Base-by-base conservation (phyloP, 2,888 invertebrate genomes). In the Pyralis farinalis region DNA sequence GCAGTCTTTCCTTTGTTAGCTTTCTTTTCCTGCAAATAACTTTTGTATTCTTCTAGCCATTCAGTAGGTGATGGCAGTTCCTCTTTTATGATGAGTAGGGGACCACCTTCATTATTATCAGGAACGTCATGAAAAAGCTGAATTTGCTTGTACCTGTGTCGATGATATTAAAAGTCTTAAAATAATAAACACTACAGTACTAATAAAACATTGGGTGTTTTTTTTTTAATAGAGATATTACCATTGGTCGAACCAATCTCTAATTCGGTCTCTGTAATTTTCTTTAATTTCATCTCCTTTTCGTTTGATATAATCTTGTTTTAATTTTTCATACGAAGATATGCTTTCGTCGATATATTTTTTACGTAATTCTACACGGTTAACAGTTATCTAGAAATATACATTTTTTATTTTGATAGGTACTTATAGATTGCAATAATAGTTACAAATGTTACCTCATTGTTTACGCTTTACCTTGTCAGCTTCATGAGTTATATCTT, bases 231-330 rank as follows among this genome's bases (percentile, higher is more conserved):
- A n/a, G n/a, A n/a, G n/a, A n/a, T n/a, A n/a, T 54, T 66, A 83
- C 84, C 84, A 84, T 53, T 63, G 61, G n/a, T 52, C 44, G 54
- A 83, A 79, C 84, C 85, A 85, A 32, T 61, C 51, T 43, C 80
- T 67, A 3, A 79, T 60, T 33, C 64, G 51, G 37, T 76, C 78
- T 45, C 76, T 55, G 41, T 63, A 67, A 37, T 81, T 71, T 40
- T 78, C 83, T 12, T 49, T 49, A 0, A 79, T 50, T 7, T 61
- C 58, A 12, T 61, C 59, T 8, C 46, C 47, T 42, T 58, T 67
- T 34, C 38, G 51, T 48, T 56, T 52, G 1, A 63, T 42, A 44
- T 53, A 71, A 1, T 60, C 43, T 37, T 60, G 45, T 56, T 71
- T 75, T 7, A 70, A 43, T 22, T 51, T 37, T 12, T 62, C 44